Percentiles rank a stretch among this genome's conserved stretches.
Conservation (phyloP, 2,888 invertebrate species). For the Therioaphis trifolii region DNA sequence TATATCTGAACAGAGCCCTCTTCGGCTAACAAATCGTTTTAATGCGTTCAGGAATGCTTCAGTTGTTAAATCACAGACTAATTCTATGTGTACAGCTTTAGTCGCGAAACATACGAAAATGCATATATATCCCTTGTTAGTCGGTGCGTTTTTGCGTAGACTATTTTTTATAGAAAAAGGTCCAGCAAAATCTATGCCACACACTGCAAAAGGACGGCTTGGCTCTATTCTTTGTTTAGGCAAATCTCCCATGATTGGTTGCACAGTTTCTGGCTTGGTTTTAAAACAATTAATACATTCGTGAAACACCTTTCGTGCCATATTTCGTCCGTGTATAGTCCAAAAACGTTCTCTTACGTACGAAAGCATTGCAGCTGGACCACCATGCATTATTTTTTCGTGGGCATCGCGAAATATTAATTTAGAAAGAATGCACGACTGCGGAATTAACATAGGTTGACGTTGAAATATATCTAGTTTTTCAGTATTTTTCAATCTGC, state of each 20-base stretch:
- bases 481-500: not conserved
- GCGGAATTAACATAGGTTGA: not conserved
- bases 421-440: not conserved
- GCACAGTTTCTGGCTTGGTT: not conserved
- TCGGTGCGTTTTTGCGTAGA: not conserved
- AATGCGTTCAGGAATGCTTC: not conserved
- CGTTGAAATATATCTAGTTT: not conserved
- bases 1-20: slow-evolving; percentile 47
- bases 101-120: not conserved
- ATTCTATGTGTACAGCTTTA: not conserved
- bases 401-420: slow-evolving; percentile 16
- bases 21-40: not conserved
- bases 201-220: not conserved
- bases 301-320: not conserved
- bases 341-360: not conserved
- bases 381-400: slow-evolving; percentile 24
- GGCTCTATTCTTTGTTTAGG: slow-evolving; percentile 17
- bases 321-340: slow-evolving; percentile 11
- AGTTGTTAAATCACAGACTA: not conserved
- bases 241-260: too few relatives aligned
- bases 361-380: slow-evolving; percentile 12
- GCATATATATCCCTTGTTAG: not conserved
- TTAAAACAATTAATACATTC: not conserved
- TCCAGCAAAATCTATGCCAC: slow-evolving; percentile 15
- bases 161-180: not conserved